Conservation (phyloP, 2,888 invertebrate species). For the Cheilosia variabilis region DNA sequence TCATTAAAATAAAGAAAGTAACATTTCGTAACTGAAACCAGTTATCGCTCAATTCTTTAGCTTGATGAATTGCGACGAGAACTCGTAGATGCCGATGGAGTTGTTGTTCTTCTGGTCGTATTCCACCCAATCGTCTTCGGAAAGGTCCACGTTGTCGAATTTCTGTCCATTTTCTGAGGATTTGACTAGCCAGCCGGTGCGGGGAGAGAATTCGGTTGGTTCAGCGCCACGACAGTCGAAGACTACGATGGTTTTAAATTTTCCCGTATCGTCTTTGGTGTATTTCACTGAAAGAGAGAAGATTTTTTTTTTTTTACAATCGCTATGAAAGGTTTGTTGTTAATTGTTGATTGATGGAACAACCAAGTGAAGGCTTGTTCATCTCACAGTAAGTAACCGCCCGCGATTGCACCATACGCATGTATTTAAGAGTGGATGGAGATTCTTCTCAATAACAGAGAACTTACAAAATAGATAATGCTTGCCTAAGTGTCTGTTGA, state of each 20-base stretch:
- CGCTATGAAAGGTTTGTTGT: neutral
- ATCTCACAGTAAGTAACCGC: no score
- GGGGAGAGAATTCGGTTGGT: slow-evolving; percentile 91
- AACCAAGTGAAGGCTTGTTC: neutral
- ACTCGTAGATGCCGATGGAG: slow-evolving; percentile 92
- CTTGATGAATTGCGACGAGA: slow-evolving; percentile 91
- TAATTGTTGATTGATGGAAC: neutral
- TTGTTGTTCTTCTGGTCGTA: slow-evolving; percentile 94
- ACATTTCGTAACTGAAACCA: slow-evolving; percentile 27
- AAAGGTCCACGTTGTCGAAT: slow-evolving; percentile 92
- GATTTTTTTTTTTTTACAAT: neutral
- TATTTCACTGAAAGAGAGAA: slow-evolving; percentile 85
- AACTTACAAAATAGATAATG: no score
- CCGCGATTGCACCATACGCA: no score
- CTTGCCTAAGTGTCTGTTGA: no score
- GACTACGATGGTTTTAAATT: slow-evolving; percentile 91
- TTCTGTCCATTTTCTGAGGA: slow-evolving; percentile 89
- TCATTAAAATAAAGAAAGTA: slow-evolving; percentile 59
- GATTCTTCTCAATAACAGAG: no score
- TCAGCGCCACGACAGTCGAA: slow-evolving; percentile 97
- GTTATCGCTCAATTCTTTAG: slow-evolving; percentile 86
- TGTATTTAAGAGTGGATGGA: no score
- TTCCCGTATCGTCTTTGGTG: slow-evolving; percentile 87
- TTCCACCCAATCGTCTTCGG: slow-evolving; percentile 96
- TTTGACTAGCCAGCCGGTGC: slow-evolving; percentile 92